These are phyloP conservation scores for Gerris lacustris DNA, from an alignment of 2,888 invertebrate species.

Conservation along the genomic window DNA sequence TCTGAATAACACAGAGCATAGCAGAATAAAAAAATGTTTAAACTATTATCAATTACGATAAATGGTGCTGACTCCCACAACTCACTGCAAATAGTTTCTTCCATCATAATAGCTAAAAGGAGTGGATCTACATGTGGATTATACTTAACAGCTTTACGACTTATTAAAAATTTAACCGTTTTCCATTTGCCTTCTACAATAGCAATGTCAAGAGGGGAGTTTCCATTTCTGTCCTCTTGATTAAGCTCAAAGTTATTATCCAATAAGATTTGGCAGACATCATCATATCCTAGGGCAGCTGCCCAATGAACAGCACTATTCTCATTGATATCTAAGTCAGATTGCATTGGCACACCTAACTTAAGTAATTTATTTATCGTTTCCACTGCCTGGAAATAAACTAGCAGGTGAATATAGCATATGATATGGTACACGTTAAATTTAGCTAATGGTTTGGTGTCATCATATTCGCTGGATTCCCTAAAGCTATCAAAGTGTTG, in stretches of 20 bases:
- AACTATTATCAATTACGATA: not conserved
- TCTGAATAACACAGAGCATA: not conserved
- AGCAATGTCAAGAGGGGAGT: not conserved
- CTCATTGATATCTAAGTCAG: not conserved
- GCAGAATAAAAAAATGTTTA: not conserved
- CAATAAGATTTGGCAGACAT: not conserved
- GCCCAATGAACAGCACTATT: not conserved
- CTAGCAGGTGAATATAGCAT: not conserved
- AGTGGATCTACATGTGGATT: not conserved
- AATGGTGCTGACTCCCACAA: no score
- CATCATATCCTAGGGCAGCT: not conserved
- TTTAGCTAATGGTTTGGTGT: not conserved
- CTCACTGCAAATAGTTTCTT: no score
- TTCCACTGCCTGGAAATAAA: not conserved
- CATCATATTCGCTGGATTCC: no score
- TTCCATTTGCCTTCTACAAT: not conserved
- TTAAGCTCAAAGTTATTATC: not conserved
- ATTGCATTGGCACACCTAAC: not conserved
- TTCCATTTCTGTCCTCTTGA: not conserved
- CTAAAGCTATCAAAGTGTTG: not conserved
- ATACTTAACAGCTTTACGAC: not conserved
- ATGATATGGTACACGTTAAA: not conserved
- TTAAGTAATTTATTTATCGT: not conserved
- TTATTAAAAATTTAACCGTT: not conserved
- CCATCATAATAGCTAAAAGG: no score